Base-by-base conservation (phyloP, 2,888 invertebrate genomes). In the Muscina levida region DNA sequence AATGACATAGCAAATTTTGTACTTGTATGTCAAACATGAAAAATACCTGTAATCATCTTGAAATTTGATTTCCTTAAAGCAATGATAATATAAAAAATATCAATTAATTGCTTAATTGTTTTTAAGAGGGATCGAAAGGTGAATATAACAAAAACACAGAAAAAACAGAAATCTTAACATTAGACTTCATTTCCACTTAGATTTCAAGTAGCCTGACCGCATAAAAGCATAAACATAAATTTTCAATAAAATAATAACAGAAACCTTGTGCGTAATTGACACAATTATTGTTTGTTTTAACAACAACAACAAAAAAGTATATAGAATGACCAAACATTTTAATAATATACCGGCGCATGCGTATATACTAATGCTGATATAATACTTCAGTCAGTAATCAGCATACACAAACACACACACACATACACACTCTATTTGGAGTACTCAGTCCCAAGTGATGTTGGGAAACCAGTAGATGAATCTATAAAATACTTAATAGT, bases 231-330 rank as follows among this genome's bases (percentile, higher is more conserved):
- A 6, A 10, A 10, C 10, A 37, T 37, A 6, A 11, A 11, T 19
- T 22, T 19, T 51, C 17, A 51, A 22, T 2, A 17, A 51, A 51
- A n/a, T n/a, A 6, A 15, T 26, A 11, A 39, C 17, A 59, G 44
- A 66, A 70, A 44, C 19, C 37, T 70, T 66, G 72, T 71, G 65
- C 5, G 57, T 70, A 72, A 72, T 46, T 73, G 68, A 77, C 57
- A 80, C 48, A 79, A 68, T 72, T 79, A 59, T 59, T 59, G 37
- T 74, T 57, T 17, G 53, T n/a, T n/a, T 71, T 22, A 31, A n/a
- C n/a, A n/a, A n/a, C n/a, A n/a, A n/a, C n/a, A n/a, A n/a, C n/a
- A n/a, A n/a, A 31, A 57, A 57, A 46, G 57, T 68, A 46, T 46
- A 48, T 66, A 48, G 31, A 73, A 42, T 73, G 66, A 57, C 56